Percentiles rank a stretch among this genome's conserved stretches.
Evolutionary conservation across 2,113 vertebrate species (phyloP).

Genomic region (Gallinago undulata): DNA sequence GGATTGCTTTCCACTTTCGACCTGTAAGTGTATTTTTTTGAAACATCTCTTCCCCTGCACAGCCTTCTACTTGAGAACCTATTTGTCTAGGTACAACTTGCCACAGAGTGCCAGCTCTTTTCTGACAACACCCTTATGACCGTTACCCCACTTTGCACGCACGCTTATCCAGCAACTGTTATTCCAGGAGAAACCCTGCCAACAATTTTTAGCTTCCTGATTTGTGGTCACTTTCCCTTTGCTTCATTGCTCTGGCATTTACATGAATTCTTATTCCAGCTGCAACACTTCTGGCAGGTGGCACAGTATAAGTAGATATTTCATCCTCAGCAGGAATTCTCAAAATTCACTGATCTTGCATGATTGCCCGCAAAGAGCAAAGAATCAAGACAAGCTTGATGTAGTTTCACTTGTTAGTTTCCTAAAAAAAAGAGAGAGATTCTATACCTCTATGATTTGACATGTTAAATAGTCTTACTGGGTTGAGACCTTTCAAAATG

Average conservation of each 20-base stretch:
- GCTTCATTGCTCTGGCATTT: not conserved
- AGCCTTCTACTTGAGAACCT: not conserved
- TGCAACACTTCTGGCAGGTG: not conserved
- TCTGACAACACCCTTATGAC: not conserved
- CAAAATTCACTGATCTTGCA: not conserved
- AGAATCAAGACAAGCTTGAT: not conserved
- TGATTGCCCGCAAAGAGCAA: not conserved
- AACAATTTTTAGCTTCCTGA: not conserved
- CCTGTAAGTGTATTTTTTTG: not conserved
- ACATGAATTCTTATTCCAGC: not conserved
- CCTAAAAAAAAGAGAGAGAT: not conserved
- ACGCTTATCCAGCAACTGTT: not conserved
- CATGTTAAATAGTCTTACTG: not conserved
- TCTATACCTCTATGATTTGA: not conserved
- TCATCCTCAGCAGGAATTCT: not conserved
- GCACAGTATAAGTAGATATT: not conserved
- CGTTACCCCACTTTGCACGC: not conserved
- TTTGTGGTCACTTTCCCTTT: not conserved
- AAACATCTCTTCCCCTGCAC: not conserved
- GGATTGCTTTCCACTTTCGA: not conserved
- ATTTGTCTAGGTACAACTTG: not conserved
- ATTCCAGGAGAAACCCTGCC: not conserved
- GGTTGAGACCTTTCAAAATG: not conserved
- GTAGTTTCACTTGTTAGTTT: not conserved
- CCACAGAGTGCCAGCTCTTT: not conserved